Evolutionary conservation across 2,113 vertebrate species (phyloP).

Genomic region (Vulpes ferrilata): DNA sequence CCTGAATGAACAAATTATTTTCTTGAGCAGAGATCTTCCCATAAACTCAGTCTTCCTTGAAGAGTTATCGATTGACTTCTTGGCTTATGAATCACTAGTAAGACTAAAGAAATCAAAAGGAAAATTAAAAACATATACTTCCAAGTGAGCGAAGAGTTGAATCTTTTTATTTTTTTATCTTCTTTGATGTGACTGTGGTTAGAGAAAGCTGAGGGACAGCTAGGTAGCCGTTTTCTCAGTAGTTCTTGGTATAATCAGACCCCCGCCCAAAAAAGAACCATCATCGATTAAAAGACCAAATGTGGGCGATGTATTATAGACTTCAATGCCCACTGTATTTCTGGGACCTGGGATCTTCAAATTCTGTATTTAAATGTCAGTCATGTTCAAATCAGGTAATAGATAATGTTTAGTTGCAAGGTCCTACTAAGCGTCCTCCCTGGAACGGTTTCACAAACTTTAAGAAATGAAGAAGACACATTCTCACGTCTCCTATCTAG

Average conservation of each 20-base stretch:
- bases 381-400: constrained; percentile 38
- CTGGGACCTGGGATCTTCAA: background rate
- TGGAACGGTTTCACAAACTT: background rate
- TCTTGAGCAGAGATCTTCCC: constrained; percentile 66
- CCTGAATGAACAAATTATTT: constrained; percentile 78
- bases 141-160: constrained; percentile 59
- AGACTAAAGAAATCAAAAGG: constrained; percentile 63
- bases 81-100: constrained; percentile 75
- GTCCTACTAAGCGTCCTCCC: background rate
- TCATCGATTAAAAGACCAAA: constrained; percentile 26
- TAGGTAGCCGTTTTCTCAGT: background rate
- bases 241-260: constrained; percentile 28
- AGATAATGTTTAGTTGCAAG: background rate
- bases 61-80: constrained; percentile 78
- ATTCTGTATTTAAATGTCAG: background rate
- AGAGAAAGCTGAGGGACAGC: constrained; percentile 56
- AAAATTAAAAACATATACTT: constrained; percentile 81
- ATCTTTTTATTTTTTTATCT: constrained; percentile 61
- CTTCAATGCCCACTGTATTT: background rate
- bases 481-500: background rate
- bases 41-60: constrained; percentile 80
- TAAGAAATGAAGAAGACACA: constrained; percentile 11
- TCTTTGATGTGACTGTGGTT: constrained; percentile 53
- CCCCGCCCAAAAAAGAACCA: background rate
- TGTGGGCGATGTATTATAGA: background rate